Evolutionary conservation across 1,140 invertebrate genomes (phyloP), one percentile per base, ranked within the genome.

Genomic region (Drosophila athabasca): DNA sequence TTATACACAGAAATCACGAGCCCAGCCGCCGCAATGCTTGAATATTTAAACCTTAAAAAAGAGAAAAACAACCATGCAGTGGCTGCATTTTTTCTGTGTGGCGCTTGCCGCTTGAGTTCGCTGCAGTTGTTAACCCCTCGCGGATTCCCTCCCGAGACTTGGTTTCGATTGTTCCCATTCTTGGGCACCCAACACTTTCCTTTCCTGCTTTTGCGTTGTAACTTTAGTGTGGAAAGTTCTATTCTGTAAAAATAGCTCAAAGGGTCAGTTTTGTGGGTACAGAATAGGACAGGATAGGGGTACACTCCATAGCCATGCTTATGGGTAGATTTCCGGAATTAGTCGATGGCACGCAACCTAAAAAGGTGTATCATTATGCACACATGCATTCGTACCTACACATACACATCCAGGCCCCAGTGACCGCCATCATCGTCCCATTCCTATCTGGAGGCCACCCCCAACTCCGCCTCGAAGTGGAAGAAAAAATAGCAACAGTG

Each of bases 301-400:
- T 51, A 71, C 51, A 62, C 49, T 77, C 48, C 76, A 73, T 53
- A 62, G 22, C 81, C 81, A 84, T 76, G 82, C 74, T 58, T 58
- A 73, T 65, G 64, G 68, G 24, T 54, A 74, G 72, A 77, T 71
- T 72, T 88, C 82, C 70, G 78, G 83, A 87, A 81, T 87, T 81
- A 81, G 69, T 45, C 60, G 59, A 61, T 59, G 70, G 61, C 82
- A 87, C 78, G 82, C 82, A 82, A 82, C 61, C 48, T 65, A 46
- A 22, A 26, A 58, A 62, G 62, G 49, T 67, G 75, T 76, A 59
- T 77, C 73, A 53, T 73, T 76, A 68, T 70, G 67, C 66, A 62
- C 73, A 61, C 62, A 84, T 39, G 65, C 46, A 69, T 22, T 50
- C 66, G 39, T 26, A 70, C 46, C 31, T 35, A 55, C 46, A 41